Percentiles rank a stretch among this genome's conserved stretches.
Conservation (phyloP, 2,113 vertebrate genomes). For the Puffinus mauretanicus region DNA sequence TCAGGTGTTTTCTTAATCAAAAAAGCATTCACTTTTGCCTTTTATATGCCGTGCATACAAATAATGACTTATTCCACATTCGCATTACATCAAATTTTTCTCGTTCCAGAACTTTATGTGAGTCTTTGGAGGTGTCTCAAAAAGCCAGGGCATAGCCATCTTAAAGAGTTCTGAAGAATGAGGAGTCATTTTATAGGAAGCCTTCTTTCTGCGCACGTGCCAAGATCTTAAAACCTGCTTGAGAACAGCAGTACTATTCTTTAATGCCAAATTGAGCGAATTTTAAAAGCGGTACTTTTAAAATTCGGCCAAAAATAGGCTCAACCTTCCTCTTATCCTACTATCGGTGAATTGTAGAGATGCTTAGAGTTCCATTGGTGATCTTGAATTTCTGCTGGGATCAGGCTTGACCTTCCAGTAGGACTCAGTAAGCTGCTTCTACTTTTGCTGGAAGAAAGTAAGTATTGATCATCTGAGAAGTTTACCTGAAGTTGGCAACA, state of each 20-base stretch:
- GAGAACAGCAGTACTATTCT: not conserved
- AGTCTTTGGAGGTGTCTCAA: not conserved
- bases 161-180: not conserved
- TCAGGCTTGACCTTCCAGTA: not conserved
- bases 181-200: not conserved
- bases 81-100: not conserved
- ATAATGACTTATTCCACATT: not conserved
- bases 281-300: not conserved
- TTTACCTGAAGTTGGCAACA: not conserved
- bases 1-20: not conserved
- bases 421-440: not conserved
- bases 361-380: not conserved
- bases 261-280: not conserved
- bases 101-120: not conserved
- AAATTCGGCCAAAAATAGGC: not conserved
- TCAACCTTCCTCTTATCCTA: not conserved
- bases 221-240: not conserved
- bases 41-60: not conserved
- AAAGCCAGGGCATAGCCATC: not conserved
- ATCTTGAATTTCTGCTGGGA: not conserved
- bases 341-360: not conserved
- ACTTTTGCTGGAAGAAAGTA: not conserved
- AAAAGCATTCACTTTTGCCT: not conserved
- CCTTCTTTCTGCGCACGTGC: not conserved
- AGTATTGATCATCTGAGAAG: not conserved